Conservation (phyloP, 2,888 invertebrate species). For the Mesopsocus fuscifrons region DNA sequence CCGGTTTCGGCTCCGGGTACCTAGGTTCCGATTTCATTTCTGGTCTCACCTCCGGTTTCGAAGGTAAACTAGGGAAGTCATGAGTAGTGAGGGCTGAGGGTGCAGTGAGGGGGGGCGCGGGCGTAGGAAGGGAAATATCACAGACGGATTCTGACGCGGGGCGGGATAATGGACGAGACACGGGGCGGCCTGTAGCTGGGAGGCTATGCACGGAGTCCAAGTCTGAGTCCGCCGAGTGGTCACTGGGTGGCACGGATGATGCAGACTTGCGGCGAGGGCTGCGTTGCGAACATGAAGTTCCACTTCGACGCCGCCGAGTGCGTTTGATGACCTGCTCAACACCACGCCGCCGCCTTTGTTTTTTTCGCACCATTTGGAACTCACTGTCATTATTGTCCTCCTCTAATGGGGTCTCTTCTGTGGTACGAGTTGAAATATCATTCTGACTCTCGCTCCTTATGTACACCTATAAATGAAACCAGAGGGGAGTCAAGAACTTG, state of each 20-base stretch:
- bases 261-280: slow-evolving; percentile 44
- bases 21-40: too few species aligned
- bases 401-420: background rate
- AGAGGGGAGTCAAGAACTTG: too few species aligned
- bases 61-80: slow-evolving; percentile 6
- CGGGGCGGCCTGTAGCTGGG: slow-evolving; percentile 29
- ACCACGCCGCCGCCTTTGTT: slow-evolving; percentile 18
- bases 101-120: background rate
- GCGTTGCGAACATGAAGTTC: slow-evolving; percentile 12
- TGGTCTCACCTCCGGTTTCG: slow-evolving; percentile 3
- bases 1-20: too few species aligned
- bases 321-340: slow-evolving; percentile 10
- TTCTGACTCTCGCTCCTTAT: background rate
- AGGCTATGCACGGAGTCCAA: slow-evolving; percentile 71
- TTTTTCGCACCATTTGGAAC: slow-evolving; percentile 22
- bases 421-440: background rate
- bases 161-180: too few species aligned
- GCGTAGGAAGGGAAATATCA: background rate
- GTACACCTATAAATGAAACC: background rate
- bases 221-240: slow-evolving; percentile 62
- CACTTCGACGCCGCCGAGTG: slow-evolving; percentile 14
- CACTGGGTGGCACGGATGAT: slow-evolving; percentile 54
- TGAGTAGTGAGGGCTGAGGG: background rate
- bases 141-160: background rate
- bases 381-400: slow-evolving; percentile 18